Conservation (phyloP, 2,797 vertebrate genomes). For the Salarias fasciatus region DNA sequence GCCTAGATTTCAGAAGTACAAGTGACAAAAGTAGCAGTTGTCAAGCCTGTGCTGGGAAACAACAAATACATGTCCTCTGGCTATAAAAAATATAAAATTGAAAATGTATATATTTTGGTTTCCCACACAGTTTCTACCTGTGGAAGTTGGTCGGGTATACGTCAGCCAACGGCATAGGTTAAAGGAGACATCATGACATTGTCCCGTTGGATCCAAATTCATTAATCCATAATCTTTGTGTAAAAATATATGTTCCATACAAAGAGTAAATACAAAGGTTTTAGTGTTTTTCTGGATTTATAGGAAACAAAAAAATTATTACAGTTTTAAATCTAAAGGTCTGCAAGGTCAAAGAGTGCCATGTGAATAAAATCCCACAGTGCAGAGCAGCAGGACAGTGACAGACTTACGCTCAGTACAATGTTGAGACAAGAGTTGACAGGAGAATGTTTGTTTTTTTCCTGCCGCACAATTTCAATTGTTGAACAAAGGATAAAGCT, state of each 20-base stretch:
- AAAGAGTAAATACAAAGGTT: background rate
- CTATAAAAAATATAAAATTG: too few relatives aligned
- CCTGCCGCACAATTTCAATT: background rate
- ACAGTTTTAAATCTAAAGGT: background rate
- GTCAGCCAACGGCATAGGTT: background rate
- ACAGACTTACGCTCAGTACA: background rate
- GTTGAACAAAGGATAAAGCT: background rate
- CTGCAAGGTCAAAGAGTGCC: too few relatives aligned
- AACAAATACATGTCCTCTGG: too few relatives aligned
- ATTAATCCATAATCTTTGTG: background rate
- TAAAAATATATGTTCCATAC: too few relatives aligned
- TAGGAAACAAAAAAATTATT: background rate
- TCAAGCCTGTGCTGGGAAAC: background rate
- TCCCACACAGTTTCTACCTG: background rate
- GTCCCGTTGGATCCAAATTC: background rate
- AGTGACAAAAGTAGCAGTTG: background rate
- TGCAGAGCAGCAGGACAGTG: background rate
- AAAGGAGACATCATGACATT: background rate
- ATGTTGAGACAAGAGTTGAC: background rate
- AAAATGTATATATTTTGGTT: too few relatives aligned
- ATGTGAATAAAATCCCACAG: too few relatives aligned
- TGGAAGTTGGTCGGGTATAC: background rate
- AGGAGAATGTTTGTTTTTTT: background rate
- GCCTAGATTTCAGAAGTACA: slow-evolving; percentile 9
- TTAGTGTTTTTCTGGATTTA: background rate